These are phyloP conservation scores for Sylvilagus floridanus DNA, from an alignment of 2,797 vertebrate species.

Conservation along the genomic window DNA sequence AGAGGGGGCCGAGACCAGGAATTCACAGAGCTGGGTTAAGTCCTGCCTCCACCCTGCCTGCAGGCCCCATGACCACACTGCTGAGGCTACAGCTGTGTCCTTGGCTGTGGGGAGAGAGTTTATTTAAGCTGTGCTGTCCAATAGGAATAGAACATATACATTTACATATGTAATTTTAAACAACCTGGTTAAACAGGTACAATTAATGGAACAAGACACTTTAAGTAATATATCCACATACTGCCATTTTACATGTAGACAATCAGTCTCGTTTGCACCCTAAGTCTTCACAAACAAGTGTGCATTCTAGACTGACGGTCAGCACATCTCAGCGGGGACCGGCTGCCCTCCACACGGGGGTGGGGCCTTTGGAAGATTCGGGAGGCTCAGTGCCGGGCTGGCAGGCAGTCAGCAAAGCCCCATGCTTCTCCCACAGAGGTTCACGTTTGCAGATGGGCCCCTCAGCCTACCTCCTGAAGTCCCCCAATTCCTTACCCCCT, in stretches of 20 bases:
- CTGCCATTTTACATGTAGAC: not conserved
- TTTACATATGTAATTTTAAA: conserved; percentile 1
- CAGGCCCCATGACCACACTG: not conserved
- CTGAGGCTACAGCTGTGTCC: not conserved
- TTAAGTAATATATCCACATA: not conserved
- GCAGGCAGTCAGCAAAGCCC: not conserved
- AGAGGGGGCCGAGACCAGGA: not conserved
- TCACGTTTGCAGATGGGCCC: not conserved
- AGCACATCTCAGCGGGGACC: not conserved
- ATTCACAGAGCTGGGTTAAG: conserved; percentile 11
- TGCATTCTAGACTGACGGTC: not conserved
- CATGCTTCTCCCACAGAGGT: not conserved
- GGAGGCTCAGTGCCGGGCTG: not conserved
- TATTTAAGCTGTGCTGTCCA: not conserved
- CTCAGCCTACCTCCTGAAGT: not conserved
- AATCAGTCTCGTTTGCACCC: not conserved
- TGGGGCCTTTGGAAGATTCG: not conserved
- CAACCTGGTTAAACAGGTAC: not conserved
- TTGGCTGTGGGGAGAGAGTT: not conserved
- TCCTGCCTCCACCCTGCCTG: not conserved
- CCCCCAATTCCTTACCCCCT: not conserved
- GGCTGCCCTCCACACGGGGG: not conserved
- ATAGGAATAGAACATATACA: not conserved
- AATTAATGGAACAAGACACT: not conserved
- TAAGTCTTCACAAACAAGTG: not conserved